Conservation (phyloP, 2,797 vertebrate species). For the Graptemys geographica region DNA sequence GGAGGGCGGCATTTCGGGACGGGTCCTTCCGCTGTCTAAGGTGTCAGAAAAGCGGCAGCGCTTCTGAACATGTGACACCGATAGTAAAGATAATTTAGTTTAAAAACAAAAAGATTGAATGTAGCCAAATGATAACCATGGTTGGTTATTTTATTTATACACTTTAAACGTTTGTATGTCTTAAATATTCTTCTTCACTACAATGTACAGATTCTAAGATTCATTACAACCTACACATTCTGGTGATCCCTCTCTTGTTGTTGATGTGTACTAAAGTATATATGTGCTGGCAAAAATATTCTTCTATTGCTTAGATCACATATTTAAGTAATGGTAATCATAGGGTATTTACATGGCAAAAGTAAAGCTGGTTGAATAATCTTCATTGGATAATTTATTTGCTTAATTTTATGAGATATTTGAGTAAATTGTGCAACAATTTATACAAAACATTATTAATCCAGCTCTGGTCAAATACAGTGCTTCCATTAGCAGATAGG, state of each 20-base stretch:
- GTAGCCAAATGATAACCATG: fast-evolving
- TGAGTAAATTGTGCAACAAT: not conserved
- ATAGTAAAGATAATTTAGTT: not conserved
- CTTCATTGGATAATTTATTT: not conserved
- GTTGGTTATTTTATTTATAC: not conserved
- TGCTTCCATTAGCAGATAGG: not conserved
- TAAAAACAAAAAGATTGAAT: not conserved
- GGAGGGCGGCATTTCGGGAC: no score
- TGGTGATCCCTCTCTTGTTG: not conserved
- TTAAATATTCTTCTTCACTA: not conserved
- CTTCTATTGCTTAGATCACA: not conserved
- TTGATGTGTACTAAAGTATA: not conserved
- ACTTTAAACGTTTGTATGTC: not conserved
- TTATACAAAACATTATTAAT: not conserved
- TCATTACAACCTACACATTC: not conserved
- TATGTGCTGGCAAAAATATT: not conserved
- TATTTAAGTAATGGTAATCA: not conserved
- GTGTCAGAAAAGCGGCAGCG: no score
- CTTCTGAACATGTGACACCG: not conserved
- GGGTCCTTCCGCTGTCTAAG: no score
- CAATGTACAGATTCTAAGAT: not conserved
- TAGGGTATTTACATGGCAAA: not conserved
- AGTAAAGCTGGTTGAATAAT: not conserved
- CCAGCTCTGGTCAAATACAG: not conserved
- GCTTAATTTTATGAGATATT: not conserved